Percentiles rank a stretch among this genome's conserved stretches.
Evolutionary conservation across 2,797 vertebrate species (phyloP).

Genomic region (Ctenochaetus hawaiiensis): DNA sequence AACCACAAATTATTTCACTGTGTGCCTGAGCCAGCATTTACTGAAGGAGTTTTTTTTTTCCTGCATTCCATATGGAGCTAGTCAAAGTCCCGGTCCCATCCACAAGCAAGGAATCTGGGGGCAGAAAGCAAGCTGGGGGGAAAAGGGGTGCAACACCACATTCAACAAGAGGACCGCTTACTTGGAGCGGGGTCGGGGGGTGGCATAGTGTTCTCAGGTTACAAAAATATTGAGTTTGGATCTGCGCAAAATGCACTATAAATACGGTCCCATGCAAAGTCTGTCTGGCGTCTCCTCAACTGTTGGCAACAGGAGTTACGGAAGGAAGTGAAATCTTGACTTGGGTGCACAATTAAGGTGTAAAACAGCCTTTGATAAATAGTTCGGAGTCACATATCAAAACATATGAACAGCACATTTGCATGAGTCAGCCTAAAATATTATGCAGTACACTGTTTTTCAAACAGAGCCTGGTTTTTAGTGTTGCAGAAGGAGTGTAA

Average conservation of each 20-base stretch:
- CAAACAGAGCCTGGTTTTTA: conserved; percentile 37
- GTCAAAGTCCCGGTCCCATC: conserved; percentile 81
- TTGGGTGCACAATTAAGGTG: conserved; percentile 56
- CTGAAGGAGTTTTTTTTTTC: conserved; percentile 70
- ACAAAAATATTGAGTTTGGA: conserved; percentile 86
- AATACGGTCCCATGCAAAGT: conserved; percentile 63
- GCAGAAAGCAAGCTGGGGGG: conserved; percentile 68
- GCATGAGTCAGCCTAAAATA: conserved; percentile 50
- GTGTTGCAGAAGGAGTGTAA: background rate
- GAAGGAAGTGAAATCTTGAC: conserved; percentile 75
- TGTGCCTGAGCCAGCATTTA: conserved; percentile 83
- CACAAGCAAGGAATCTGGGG: conserved; percentile 79
- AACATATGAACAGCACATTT: conserved; percentile 52
- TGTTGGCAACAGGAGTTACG: conserved; percentile 60
- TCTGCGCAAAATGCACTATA: conserved; percentile 64
- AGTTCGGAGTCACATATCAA: conserved; percentile 55
- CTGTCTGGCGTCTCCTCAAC: conserved; percentile 50
- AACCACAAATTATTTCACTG: conserved; percentile 85
- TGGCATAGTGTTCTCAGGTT: conserved; percentile 71
- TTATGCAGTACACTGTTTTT: conserved; percentile 26
- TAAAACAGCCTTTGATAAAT: conserved; percentile 63
- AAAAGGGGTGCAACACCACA: conserved; percentile 60
- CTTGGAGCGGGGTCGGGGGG: conserved; percentile 40
- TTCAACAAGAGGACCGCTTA: conserved; percentile 72
- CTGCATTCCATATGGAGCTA: conserved; percentile 87